Percentiles rank a stretch among this genome's conserved stretches.
Evolutionary conservation across 1,140 invertebrate genomes (phyloP).

Genomic region (Rhopalosiphum padi): DNA sequence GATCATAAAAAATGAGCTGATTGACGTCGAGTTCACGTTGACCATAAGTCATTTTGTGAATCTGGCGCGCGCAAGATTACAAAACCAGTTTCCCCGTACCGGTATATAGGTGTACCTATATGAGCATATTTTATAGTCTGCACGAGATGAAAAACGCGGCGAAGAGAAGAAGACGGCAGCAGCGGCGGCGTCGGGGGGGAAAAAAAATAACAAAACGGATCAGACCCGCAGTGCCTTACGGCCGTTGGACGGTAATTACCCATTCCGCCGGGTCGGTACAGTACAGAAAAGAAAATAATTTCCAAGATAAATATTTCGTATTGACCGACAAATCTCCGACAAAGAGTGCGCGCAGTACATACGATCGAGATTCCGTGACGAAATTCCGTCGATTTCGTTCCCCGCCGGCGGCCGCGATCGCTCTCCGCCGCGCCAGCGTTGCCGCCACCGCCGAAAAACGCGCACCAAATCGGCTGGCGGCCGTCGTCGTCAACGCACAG

Average conservation of each 20-base stretch:
- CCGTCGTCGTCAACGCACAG: neutral
- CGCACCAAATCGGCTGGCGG: neutral
- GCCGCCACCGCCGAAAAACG: neutral
- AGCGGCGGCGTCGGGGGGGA: neutral
- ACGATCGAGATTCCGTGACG: constrained; percentile 17
- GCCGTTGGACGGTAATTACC: constrained; percentile 17
- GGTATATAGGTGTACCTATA: neutral
- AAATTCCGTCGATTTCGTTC: constrained; percentile 35
- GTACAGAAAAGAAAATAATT: constrained; percentile 1
- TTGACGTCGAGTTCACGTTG: constrained; percentile 27
- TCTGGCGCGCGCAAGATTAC: neutral
- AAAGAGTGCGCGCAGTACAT: neutral
- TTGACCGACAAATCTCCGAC: constrained; percentile 23
- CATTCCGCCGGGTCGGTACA: constrained; percentile 25
- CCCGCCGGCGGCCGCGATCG: neutral
- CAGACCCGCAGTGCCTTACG: constrained; percentile 13
- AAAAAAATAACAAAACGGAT: constrained; percentile 10
- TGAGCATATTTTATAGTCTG: neutral
- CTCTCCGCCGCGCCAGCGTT: neutral
- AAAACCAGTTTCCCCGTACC: neutral
- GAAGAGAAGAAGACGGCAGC: neutral
- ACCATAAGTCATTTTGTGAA: constrained; percentile 29
- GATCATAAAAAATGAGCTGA: neutral
- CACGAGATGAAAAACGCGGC: neutral
- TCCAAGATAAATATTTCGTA: constrained; percentile 36